Percentiles rank a stretch among this genome's conserved stretches.
Evolutionary conservation across 2,113 vertebrate species (phyloP).

Genomic region (Etheostoma spectabile): DNA sequence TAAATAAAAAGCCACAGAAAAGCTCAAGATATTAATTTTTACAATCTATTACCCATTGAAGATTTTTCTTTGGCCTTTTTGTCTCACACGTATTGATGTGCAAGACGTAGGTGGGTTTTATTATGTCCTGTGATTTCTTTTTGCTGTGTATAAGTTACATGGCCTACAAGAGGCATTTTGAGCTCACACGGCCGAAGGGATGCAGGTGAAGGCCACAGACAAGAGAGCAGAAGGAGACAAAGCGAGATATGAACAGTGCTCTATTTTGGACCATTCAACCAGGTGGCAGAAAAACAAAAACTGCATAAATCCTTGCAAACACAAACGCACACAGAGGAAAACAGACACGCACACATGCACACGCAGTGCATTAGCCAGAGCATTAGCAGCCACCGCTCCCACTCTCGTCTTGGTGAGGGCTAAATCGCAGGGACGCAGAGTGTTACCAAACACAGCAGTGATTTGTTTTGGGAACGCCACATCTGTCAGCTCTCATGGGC

Average conservation of each 20-base stretch:
- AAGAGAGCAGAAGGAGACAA: conserved; percentile 40
- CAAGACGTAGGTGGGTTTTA: neutral
- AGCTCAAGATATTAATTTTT: neutral
- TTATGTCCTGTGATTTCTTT: neutral
- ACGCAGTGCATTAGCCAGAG: conserved; percentile 70
- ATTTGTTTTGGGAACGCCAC: conserved; percentile 85
- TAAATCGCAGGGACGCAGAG: conserved; percentile 80
- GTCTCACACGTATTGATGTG: conserved; percentile 6
- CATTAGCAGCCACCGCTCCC: conserved; percentile 72
- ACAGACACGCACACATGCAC: conserved; percentile 18
- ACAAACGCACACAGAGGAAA: conserved; percentile 21
- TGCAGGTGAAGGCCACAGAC: conserved; percentile 42
- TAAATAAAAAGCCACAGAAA: conserved; percentile 14
- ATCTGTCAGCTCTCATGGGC: conserved; percentile 82
- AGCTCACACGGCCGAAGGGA: conserved; percentile 6
- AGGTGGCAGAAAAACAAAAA: conserved; percentile 53
- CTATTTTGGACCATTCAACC: conserved; percentile 39
- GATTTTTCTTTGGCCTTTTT: neutral
- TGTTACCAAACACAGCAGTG: conserved; percentile 81
- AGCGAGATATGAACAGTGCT: conserved; percentile 36
- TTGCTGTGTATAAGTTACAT: conserved; percentile 8
- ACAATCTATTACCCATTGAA: conserved; percentile 2
- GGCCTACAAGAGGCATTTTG: conserved; percentile 6
- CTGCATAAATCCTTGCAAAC: conserved; percentile 21
- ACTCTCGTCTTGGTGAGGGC: conserved; percentile 70